Evolutionary conservation across 2,113 vertebrate species (phyloP).

Genomic region (Numenius arquata): DNA sequence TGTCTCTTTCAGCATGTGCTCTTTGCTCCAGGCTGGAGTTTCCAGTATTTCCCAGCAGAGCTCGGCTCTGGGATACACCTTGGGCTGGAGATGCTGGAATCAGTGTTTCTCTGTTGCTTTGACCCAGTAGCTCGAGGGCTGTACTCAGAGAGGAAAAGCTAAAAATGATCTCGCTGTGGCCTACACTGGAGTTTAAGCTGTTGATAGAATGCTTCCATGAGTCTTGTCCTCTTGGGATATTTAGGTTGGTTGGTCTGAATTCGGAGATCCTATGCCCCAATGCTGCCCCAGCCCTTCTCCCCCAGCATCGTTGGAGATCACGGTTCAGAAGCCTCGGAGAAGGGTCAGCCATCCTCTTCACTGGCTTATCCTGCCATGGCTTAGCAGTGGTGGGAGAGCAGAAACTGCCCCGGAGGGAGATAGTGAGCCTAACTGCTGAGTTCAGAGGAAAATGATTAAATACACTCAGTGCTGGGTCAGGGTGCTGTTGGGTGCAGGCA

Average conservation of each 20-base stretch:
- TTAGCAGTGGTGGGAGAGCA: neutral
- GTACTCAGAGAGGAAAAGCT: neutral
- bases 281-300: neutral
- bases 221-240: neutral
- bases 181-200: neutral
- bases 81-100: neutral
- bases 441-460: neutral
- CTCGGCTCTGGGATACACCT: neutral
- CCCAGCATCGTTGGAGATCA: accelerated
- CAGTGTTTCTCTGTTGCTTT: neutral
- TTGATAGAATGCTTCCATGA: neutral
- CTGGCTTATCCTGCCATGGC: accelerated
- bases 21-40: neutral
- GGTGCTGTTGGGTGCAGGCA: neutral
- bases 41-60: neutral
- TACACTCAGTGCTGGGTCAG: accelerated
- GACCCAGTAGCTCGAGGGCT: neutral
- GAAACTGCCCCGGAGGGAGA: neutral
- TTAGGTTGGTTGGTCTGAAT: neutral
- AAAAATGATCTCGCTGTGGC: accelerated
- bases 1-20: neutral
- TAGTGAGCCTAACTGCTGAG: neutral
- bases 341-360: accelerated
- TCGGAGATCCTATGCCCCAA: neutral
- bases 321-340: neutral